Conservation (phyloP, 2,797 vertebrate species). For the Brachyalestes nurse region DNA sequence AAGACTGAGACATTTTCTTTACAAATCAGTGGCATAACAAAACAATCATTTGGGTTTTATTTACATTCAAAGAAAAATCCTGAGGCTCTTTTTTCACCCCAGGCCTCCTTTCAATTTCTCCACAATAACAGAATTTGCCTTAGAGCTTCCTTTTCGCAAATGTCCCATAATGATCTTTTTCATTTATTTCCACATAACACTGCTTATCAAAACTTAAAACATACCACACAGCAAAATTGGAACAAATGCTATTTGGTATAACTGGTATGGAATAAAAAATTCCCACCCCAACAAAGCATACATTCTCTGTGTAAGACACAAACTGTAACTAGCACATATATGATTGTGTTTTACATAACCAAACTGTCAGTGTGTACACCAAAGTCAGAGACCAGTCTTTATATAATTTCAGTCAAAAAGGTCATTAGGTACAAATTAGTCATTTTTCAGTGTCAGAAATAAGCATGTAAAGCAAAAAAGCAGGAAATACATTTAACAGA, state of each 20-base stretch:
- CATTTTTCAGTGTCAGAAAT: no score
- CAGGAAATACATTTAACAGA: no score
- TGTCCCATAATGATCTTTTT: not conserved
- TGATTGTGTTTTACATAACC: slow-evolving; percentile 65
- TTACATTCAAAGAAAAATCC: slow-evolving; percentile 75
- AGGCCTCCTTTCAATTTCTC: slow-evolving; percentile 17
- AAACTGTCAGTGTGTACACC: not conserved
- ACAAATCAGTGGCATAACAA: slow-evolving; percentile 59
- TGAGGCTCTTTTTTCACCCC: not conserved
- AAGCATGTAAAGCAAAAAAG: no score
- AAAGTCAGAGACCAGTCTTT: not conserved
- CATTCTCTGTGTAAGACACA: slow-evolving; percentile 75
- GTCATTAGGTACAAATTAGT: no score
- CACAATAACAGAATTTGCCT: slow-evolving; percentile 37
- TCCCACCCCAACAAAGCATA: slow-evolving; percentile 73
- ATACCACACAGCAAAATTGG: slow-evolving; percentile 44
- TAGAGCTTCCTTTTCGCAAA: slow-evolving; percentile 19
- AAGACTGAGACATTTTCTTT: slow-evolving; percentile 53
- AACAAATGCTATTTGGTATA: slow-evolving; percentile 65
- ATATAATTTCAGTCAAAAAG: not conserved
- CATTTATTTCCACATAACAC: slow-evolving; percentile 37
- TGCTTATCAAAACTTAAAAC: slow-evolving; percentile 47
- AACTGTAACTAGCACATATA: slow-evolving; percentile 61
- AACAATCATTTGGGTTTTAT: slow-evolving; percentile 75
- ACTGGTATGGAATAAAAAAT: slow-evolving; percentile 63